These are phyloP conservation scores for Chaenocephalus aceratus DNA, from an alignment of 2,113 vertebrate genomes.

Conservation along the genomic window DNA sequence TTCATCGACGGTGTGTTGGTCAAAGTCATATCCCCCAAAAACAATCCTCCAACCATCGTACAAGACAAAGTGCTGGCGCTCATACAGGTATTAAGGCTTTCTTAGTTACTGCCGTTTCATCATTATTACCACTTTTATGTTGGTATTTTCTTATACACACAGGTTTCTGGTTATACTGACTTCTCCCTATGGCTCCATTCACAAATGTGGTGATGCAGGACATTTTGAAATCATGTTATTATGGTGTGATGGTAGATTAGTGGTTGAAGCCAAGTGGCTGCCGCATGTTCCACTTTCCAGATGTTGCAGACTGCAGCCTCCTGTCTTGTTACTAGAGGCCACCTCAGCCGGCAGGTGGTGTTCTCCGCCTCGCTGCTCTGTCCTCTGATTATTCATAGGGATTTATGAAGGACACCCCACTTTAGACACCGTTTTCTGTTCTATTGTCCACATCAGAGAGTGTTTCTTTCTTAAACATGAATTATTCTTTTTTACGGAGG, in stretches of 20 bases:
- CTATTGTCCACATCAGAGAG: conserved; percentile 2
- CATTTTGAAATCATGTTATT: neutral
- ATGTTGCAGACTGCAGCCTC: conserved; percentile 29
- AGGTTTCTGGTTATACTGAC: no score
- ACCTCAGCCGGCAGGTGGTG: conserved; percentile 26
- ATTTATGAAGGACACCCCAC: neutral
- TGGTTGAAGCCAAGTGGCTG: neutral
- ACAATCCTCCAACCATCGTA: conserved; percentile 95
- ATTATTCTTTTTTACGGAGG: neutral
- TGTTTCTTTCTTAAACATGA: neutral
- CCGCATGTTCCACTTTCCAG: neutral
- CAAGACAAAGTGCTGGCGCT: conserved; percentile 98
- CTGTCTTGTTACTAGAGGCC: conserved; percentile 36
- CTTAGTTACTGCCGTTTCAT: neutral
- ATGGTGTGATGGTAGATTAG: neutral
- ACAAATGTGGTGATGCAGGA: neutral
- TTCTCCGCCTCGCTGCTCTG: conserved; percentile 17
- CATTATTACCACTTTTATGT: no score
- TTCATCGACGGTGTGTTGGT: conserved; percentile 97
- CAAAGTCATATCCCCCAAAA: conserved; percentile 95
- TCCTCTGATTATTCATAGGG: conserved; percentile 53
- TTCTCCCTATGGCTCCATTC: no score
- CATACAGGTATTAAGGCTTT: conserved; percentile 87
- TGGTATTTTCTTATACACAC: no score
- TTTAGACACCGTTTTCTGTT: neutral